These are phyloP conservation scores for Tortricodes alternella DNA, from an alignment of 2,888 invertebrate genomes.

Conservation along the genomic window DNA sequence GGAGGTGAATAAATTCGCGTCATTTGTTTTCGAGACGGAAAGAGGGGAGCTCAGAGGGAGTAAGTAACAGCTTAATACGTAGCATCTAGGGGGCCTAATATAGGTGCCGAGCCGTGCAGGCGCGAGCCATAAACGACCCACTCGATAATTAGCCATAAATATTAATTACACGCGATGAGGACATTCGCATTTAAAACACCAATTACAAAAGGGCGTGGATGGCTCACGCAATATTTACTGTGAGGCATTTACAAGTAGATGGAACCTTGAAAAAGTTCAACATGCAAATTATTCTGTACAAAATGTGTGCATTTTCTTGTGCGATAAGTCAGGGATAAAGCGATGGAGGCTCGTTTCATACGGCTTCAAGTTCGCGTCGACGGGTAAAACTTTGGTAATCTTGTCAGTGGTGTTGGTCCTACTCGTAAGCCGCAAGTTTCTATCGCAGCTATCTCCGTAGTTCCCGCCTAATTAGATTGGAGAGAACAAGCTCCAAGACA, in stretches of 20 bases:
- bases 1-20: conserved; percentile 63
- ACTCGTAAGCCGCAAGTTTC: conserved; percentile 60
- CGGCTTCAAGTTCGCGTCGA: conserved; percentile 34
- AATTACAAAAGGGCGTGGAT: conserved; percentile 21
- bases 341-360: conserved; percentile 10
- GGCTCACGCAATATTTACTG: background rate
- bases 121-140: conserved; percentile 37
- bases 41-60: conserved; percentile 36
- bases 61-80: conserved; percentile 54
- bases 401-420: conserved; percentile 56
- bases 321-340: conserved; percentile 11
- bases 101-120: conserved; percentile 33
- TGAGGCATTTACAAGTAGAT: background rate
- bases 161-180: conserved; percentile 36
- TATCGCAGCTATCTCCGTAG: conserved; percentile 58
- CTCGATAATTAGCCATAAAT: conserved; percentile 42
- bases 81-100: conserved; percentile 35
- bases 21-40: conserved; percentile 58
- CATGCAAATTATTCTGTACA: background rate
- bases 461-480: conserved; percentile 67
- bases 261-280: background rate
- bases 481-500: conserved; percentile 46
- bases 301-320: background rate
- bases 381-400: conserved; percentile 62
- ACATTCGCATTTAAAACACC: conserved; percentile 34